A percentile compares a stretch with the other conserved stretches of the same genome.
Evolutionary conservation across 2,113 vertebrate genomes (phyloP).

Genomic region (Nematolebias whitei): DNA sequence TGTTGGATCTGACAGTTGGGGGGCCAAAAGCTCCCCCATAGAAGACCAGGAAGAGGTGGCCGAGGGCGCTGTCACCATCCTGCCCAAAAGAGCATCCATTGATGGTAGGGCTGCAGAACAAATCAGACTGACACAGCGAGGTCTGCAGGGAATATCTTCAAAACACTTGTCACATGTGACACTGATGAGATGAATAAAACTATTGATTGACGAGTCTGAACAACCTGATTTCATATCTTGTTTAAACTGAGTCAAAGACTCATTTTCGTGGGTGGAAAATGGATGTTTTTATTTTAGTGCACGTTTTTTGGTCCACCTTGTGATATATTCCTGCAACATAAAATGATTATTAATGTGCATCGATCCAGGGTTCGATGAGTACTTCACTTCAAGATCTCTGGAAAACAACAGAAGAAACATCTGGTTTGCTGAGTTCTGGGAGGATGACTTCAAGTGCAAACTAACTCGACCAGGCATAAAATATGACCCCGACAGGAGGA

Average conservation of each 20-base stretch:
- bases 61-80: slow-evolving; percentile 79
- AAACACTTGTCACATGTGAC: slow-evolving; percentile 1
- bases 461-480: slow-evolving; percentile 79
- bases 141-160: background rate
- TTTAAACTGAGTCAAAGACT: slow-evolving; percentile 1
- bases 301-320: background rate
- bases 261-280: too few species aligned
- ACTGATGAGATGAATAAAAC: slow-evolving; percentile 38
- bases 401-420: slow-evolving; percentile 93
- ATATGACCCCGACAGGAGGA: slow-evolving; percentile 73
- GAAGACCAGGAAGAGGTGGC: slow-evolving; percentile 79
- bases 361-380: slow-evolving; percentile 86
- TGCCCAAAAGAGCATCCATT: slow-evolving; percentile 80
- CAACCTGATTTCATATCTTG: background rate
- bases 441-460: slow-evolving; percentile 87
- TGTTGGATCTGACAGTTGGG: slow-evolving; percentile 81
- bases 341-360: background rate
- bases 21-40: slow-evolving; percentile 78
- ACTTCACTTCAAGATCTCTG: slow-evolving; percentile 87
- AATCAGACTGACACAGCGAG: slow-evolving; percentile 18
- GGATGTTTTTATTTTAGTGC: too few species aligned
- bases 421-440: slow-evolving; percentile 85
- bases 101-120: slow-evolving; percentile 74
- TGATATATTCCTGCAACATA: slow-evolving; percentile 2
- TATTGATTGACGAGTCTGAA: slow-evolving; percentile 5